phyloP scores from a whole-genome alignment of 2,113 vertebrate genomes.

The Xerus inauris region DNA sequence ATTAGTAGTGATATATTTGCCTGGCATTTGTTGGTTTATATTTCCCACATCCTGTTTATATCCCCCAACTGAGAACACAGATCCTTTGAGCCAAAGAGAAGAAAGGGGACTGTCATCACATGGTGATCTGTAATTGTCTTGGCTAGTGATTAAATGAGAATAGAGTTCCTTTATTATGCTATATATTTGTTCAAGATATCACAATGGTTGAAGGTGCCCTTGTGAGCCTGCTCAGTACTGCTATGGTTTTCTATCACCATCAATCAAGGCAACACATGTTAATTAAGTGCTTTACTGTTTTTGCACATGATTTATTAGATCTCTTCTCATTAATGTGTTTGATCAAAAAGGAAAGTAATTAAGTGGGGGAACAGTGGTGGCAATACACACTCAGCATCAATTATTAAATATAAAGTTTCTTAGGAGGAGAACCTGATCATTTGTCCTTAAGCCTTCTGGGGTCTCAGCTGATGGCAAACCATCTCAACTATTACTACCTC shows the following conservation, averaged over 20 bases:
- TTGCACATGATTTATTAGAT: constrained; percentile 85
- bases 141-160: background rate
- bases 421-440: constrained; percentile 79
- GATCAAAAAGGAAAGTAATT: constrained; percentile 89
- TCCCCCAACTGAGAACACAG: background rate
- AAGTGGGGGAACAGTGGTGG: constrained; percentile 82
- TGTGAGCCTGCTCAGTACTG: constrained; percentile 69
- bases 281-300: constrained; percentile 84
- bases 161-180: background rate
- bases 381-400: constrained; percentile 80
- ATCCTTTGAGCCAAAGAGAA: background rate
- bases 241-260: constrained; percentile 75
- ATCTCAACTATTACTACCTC: constrained; percentile 71
- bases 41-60: background rate
- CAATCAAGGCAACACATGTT: constrained; percentile 85
- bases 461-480: constrained; percentile 72
- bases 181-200: background rate
- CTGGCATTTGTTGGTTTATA: background rate
- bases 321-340: constrained; percentile 86
- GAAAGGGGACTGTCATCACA: background rate
- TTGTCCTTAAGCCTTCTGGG: constrained; percentile 71
- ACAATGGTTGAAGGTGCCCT: constrained; percentile 77
- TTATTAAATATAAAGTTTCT: constrained; percentile 84
- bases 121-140: background rate
- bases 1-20: background rate